These are phyloP conservation scores for Parambassis ranga DNA, from an alignment of 2,797 vertebrate genomes.

Conservation along the genomic window DNA sequence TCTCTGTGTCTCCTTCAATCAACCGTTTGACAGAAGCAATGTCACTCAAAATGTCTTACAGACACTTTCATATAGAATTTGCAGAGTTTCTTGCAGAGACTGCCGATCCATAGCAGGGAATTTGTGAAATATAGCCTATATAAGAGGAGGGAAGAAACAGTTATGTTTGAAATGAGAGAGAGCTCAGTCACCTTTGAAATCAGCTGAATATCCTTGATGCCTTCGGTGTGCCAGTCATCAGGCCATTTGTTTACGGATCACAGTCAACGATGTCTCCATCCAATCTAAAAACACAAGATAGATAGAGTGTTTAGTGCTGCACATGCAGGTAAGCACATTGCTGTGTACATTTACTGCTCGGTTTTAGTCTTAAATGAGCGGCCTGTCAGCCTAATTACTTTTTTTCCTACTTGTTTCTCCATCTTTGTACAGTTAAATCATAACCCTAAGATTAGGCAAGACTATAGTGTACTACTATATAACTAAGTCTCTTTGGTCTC, in stretches of 20 bases:
- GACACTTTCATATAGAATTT: conserved; percentile 48
- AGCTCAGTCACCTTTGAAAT: conserved; percentile 64
- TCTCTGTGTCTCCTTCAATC: conserved; percentile 65
- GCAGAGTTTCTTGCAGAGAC: conserved; percentile 26
- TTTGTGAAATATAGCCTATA: conserved; percentile 55
- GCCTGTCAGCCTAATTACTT: background rate
- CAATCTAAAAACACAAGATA: conserved; percentile 54
- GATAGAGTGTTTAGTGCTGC: conserved; percentile 8
- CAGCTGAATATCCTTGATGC: conserved; percentile 45
- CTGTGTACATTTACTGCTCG: background rate
- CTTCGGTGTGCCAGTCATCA: conserved; percentile 19
- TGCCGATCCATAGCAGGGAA: conserved; percentile 40
- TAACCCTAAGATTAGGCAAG: conserved; percentile 16
- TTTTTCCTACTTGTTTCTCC: conserved; percentile 27
- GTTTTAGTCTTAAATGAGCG: too few relatives aligned
- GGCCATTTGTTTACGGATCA: conserved; percentile 46
- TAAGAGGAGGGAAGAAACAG: conserved; percentile 45
- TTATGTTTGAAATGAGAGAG: conserved; percentile 29
- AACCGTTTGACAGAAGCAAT: conserved; percentile 61
- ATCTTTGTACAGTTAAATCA: conserved; percentile 13
- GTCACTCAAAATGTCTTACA: conserved; percentile 65
- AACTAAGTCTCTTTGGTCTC: conserved; percentile 48
- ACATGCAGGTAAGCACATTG: background rate
- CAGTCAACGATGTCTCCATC: conserved; percentile 2
- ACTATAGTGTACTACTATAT: conserved; percentile 34